These are phyloP conservation scores for Metridium senile DNA, from an alignment of 92 coral and sea anemone genomes.

Conservation along the genomic window DNA sequence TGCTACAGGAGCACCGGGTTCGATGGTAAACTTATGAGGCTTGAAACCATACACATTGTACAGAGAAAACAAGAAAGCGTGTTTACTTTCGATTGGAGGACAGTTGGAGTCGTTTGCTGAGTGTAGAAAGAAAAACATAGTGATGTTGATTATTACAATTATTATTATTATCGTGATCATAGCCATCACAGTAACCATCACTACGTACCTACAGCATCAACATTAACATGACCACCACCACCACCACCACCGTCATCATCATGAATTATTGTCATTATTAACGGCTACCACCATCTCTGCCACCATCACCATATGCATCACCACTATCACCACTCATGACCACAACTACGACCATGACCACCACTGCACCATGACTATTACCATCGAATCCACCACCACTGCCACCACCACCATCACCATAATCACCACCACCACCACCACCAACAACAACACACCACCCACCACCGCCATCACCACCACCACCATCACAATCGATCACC, in stretches of 20 bases:
- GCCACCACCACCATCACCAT: background rate
- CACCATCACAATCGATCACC: too few species aligned
- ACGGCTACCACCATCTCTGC: too few species aligned
- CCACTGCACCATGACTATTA: background rate
- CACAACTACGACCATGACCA: background rate
- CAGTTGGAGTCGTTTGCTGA: background rate
- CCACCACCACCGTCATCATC: background rate
- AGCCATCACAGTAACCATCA: background rate
- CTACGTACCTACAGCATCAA: background rate
- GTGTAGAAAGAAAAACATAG: background rate
- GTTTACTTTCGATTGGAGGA: background rate
- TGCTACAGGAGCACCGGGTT: background rate
- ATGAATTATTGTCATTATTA: too few species aligned
- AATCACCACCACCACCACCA: background rate
- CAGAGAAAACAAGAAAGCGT: conserved; percentile 28
- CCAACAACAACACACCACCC: background rate
- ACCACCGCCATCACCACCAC: background rate
- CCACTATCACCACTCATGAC: background rate
- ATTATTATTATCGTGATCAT: too few species aligned
- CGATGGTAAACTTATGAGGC: conserved; percentile 6
- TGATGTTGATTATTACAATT: too few species aligned
- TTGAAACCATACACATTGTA: conserved; percentile 11
- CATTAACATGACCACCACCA: background rate
- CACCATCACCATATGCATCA: background rate
- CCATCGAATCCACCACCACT: background rate